Evolutionary conservation across 1,140 invertebrate genomes (phyloP).

Genomic region (Ladona fulva): DNA sequence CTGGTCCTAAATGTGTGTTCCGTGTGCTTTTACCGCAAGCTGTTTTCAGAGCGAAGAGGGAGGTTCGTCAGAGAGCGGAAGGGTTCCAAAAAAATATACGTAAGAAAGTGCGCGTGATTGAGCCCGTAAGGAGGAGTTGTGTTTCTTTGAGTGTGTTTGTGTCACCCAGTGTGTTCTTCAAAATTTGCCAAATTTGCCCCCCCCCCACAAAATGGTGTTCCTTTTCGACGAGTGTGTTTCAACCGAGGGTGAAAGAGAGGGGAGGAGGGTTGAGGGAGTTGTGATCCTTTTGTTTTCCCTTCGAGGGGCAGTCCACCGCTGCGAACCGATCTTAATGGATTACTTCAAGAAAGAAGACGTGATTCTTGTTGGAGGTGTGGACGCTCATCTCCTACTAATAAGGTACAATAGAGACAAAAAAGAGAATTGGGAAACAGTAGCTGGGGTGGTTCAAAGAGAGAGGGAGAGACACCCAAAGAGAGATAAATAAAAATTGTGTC

Average conservation of each 20-base stretch:
- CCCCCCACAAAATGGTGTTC: neutral
- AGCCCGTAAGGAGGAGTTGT: neutral
- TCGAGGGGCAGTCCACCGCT: neutral
- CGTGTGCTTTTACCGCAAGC: conserved; percentile 6
- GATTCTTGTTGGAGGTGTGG: neutral
- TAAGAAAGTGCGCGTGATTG: neutral
- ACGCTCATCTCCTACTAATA: neutral
- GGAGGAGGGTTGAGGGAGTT: neutral
- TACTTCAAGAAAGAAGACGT: conserved; percentile 8
- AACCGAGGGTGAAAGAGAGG: neutral
- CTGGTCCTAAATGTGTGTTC: neutral
- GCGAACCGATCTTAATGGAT: neutral
- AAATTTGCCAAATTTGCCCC: neutral
- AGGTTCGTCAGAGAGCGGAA: neutral
- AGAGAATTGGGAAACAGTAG: too few species aligned
- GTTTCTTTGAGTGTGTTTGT: neutral
- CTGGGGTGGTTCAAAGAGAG: neutral
- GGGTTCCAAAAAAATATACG: neutral
- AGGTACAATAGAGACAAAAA: conserved; percentile 2
- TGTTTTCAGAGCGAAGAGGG: neutral
- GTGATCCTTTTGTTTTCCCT: neutral
- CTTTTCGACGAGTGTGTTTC: neutral
- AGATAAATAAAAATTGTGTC: neutral
- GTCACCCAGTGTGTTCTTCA: conserved; percentile 3
- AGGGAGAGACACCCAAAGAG: neutral